Conservation (phyloP, 2,888 invertebrate species). For the Carterocephalus palaemon region DNA sequence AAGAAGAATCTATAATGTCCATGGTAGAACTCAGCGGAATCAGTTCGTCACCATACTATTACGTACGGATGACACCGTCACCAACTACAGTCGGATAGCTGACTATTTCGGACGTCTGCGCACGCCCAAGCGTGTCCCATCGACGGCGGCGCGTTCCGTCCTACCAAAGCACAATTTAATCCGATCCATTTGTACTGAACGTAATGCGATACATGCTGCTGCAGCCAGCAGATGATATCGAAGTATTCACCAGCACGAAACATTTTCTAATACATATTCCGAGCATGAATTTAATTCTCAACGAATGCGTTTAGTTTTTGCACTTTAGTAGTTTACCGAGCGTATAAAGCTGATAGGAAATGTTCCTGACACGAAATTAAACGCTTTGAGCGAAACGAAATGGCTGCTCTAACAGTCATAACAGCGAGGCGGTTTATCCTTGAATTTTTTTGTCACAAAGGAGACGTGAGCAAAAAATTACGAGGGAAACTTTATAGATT, state of each 20-base stretch:
- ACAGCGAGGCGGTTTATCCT: background rate
- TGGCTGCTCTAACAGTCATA: constrained; percentile 12
- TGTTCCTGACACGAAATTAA: constrained; percentile 24
- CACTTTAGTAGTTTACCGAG: constrained; percentile 20
- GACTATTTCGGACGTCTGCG: too few species aligned
- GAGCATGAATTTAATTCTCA: constrained; percentile 24
- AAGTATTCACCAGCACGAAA: constrained; percentile 9
- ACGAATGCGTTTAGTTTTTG: constrained; percentile 24
- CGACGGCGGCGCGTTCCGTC: constrained; percentile 14
- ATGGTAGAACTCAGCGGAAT: too few species aligned
- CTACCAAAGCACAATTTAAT: constrained; percentile 10
- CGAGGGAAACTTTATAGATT: too few species aligned
- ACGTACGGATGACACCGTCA: too few species aligned
- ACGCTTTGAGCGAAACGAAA: constrained; percentile 12
- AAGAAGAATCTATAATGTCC: too few species aligned
- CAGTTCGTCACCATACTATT: too few species aligned
- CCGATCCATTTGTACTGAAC: constrained; percentile 14
- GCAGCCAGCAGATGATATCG: constrained; percentile 7
- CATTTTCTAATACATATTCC: constrained; percentile 25
- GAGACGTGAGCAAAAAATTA: too few species aligned
- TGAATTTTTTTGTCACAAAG: too few species aligned
- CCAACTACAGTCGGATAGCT: too few species aligned
- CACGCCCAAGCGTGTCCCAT: too few species aligned
- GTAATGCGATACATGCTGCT: constrained; percentile 11
- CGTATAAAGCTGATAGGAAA: constrained; percentile 16